phyloP scores from a whole-genome alignment of 2,888 invertebrate genomes.

The Dryococelus australis region DNA sequence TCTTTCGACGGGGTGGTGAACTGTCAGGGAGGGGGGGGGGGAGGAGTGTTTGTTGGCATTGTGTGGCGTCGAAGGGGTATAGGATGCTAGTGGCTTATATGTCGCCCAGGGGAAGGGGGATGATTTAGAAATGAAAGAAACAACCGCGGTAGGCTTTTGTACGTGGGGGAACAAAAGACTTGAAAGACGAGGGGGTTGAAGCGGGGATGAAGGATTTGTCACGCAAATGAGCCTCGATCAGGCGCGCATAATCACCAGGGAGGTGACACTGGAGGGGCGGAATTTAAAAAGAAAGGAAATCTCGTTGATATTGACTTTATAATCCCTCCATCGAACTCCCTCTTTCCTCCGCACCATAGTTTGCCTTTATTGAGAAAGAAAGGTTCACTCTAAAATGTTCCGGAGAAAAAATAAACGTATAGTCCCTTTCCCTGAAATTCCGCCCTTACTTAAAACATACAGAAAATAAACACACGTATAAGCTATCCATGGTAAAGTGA shows the following conservation, averaged over 20 bases:
- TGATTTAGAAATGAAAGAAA: conserved; percentile 40
- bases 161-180: conserved; percentile 38
- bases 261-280: neutral
- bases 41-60: neutral
- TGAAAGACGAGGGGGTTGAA: neutral
- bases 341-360: neutral
- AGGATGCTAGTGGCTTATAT: conserved; percentile 22
- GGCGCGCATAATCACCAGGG: conserved; percentile 18
- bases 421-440: neutral
- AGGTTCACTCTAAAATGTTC: neutral
- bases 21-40: too few species aligned
- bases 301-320: conserved; percentile 44
- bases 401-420: neutral
- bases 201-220: conserved; percentile 36
- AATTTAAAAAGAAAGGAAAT: conserved; percentile 30
- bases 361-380: conserved; percentile 3
- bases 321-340: conserved; percentile 36
- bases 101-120: conserved; percentile 20
- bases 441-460: neutral
- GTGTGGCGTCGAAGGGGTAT: neutral
- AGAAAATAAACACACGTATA: too few species aligned
- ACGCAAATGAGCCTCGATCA: conserved; percentile 39
- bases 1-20: neutral
- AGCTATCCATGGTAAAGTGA: too few species aligned
- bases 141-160: conserved; percentile 35